A percentile compares a stretch with the other conserved stretches of the same genome.
phyloP scores from a whole-genome alignment of 2,113 vertebrate species.

The Chloropsis cyanopogon region DNA sequence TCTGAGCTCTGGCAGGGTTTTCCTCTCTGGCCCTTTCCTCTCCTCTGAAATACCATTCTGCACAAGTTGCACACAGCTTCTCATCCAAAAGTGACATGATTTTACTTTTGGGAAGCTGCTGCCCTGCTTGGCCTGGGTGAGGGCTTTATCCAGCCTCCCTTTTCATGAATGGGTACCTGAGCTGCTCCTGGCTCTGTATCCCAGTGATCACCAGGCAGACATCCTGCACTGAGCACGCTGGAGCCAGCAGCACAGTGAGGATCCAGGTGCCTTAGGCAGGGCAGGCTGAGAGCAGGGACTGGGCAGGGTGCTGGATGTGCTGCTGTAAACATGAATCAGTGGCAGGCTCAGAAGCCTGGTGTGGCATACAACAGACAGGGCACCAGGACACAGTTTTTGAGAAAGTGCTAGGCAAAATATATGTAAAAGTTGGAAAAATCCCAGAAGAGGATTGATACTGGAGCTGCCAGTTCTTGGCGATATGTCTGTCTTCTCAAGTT shows the following conservation, averaged over 20 bases:
- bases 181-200: background rate
- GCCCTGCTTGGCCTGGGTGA: background rate
- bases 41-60: background rate
- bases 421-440: background rate
- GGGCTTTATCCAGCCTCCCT: background rate
- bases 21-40: background rate
- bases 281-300: background rate
- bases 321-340: background rate
- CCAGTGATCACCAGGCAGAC: background rate
- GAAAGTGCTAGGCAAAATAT: background rate
- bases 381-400: background rate
- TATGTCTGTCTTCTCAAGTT: background rate
- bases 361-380: background rate
- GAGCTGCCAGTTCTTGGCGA: background rate
- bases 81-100: background rate
- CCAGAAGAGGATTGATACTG: background rate
- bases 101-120: background rate
- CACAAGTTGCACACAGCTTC: accelerated
- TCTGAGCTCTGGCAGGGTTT: background rate
- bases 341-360: background rate
- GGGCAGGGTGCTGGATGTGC: background rate
- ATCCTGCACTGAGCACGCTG: accelerated
- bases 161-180: background rate
- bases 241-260: background rate
- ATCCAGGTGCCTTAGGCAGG: background rate